Base-by-base conservation (phyloP, 2,888 invertebrate genomes). In the Scelioninae gen. 1 region DNA sequence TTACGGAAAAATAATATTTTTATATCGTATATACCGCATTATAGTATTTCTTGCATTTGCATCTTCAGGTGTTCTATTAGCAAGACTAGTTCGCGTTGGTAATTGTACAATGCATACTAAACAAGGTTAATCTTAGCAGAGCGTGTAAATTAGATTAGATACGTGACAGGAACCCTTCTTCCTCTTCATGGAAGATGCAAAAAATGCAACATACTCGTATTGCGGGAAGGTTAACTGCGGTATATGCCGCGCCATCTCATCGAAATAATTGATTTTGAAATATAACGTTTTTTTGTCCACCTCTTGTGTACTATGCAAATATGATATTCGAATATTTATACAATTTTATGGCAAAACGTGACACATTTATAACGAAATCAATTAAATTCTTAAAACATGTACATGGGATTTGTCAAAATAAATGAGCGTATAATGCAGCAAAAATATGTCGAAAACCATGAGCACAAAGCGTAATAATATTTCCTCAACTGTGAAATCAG, bases 101-200 rank as follows among this genome's bases (percentile, higher is more conserved):
- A 80, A 84, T 82, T 84, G 76, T 81, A 83, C 80, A 77, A 68
- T 79, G 78, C 78, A 77, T 84, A 80, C 75, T 63, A 85, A 82
- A 84, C 85, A 84, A 85, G 85, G 76, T 80, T 85, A 72, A 75
- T 85, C 77, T 72, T 78, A 82, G 81, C 82, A 76, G 75, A 85
- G 85, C 80, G 80, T 84, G 82, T 82, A 82, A 85, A 85, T 83
- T 85, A 84, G 83, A 85, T 85, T 84, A 84, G 83, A 80, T 84
- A 84, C 78, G 78, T 80, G 78, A 71, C 82, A 69, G 43, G 34
- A 74, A 68, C 62, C 15, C 66, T 79, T 71, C 65, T 66, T 69
- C 65, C 75, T 80, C 66, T 71, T 84, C 69, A 32, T n/a, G n/a
- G 40, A 29, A 32, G 55, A 55, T 34, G 34, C 72, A 76, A 74